phyloP scores from a whole-genome alignment of 2,888 invertebrate species.

The Xestia rhomboidea region DNA sequence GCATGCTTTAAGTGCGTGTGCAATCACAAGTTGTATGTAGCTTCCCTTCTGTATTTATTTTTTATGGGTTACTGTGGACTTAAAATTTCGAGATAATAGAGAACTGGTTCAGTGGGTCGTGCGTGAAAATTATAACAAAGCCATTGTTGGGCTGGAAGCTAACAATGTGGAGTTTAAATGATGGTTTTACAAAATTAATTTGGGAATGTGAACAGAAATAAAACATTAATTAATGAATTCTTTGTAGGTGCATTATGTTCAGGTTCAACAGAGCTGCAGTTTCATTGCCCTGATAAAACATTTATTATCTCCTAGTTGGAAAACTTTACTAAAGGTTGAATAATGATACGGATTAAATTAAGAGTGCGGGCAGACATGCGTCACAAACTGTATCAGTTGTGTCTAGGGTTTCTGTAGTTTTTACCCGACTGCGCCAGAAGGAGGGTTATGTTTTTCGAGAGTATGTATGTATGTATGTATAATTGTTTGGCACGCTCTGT shows the following conservation, averaged over 20 bases:
- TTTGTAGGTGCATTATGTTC: neutral
- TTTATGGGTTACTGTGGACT: slow-evolving; percentile 9
- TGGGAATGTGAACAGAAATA: slow-evolving; percentile 15
- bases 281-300: neutral
- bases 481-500: too few relatives aligned
- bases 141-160: slow-evolving; percentile 47
- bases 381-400: neutral
- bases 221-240: slow-evolving; percentile 10
- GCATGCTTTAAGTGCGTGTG: neutral
- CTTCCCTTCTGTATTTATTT: slow-evolving; percentile 6
- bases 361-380: neutral
- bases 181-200: slow-evolving; percentile 40
- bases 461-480: too few relatives aligned
- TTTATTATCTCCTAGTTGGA: neutral
- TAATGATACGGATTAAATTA: neutral
- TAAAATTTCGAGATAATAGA: slow-evolving; percentile 51
- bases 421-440: too few relatives aligned
- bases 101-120: slow-evolving; percentile 58
- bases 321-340: neutral
- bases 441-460: too few relatives aligned
- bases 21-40: neutral
- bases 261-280: neutral
- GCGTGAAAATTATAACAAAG: slow-evolving; percentile 63
- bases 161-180: slow-evolving; percentile 51
- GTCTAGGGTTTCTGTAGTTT: neutral